Conservation (phyloP, 2,888 invertebrate genomes). For the Ommatoiulus sabulosus region DNA sequence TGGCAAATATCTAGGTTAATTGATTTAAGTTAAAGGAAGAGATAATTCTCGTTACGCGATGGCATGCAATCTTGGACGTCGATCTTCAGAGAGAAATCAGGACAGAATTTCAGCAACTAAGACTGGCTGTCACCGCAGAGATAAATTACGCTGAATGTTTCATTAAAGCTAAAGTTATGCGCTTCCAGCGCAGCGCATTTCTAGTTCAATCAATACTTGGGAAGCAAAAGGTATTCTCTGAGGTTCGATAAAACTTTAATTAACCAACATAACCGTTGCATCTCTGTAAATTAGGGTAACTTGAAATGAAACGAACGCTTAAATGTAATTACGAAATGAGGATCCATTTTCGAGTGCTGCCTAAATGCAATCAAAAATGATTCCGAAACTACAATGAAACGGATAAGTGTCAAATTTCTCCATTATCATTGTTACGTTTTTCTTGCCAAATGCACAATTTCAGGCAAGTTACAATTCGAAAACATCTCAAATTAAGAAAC, state of each 20-base stretch:
- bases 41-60: conserved; percentile 31
- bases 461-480: no score
- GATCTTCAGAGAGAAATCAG: background rate
- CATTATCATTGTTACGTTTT: no score
- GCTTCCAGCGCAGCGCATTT: background rate
- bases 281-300: background rate
- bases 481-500: no score
- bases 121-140: background rate
- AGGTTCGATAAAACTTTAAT: background rate
- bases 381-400: no score
- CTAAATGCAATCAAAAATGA: no score
- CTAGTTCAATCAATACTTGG: conserved; percentile 22
- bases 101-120: background rate
- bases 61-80: background rate
- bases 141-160: background rate
- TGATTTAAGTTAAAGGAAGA: conserved; percentile 12
- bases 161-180: background rate
- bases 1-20: conserved; percentile 25
- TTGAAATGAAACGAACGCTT: background rate
- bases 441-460: no score
- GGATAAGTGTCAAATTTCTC: no score
- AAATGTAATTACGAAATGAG: no score
- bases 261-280: conserved; percentile 27
- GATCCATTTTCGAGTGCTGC: no score
- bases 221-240: background rate